phyloP scores from a whole-genome alignment of 1,140 invertebrate genomes.

The Habropoda laboriosa region DNA sequence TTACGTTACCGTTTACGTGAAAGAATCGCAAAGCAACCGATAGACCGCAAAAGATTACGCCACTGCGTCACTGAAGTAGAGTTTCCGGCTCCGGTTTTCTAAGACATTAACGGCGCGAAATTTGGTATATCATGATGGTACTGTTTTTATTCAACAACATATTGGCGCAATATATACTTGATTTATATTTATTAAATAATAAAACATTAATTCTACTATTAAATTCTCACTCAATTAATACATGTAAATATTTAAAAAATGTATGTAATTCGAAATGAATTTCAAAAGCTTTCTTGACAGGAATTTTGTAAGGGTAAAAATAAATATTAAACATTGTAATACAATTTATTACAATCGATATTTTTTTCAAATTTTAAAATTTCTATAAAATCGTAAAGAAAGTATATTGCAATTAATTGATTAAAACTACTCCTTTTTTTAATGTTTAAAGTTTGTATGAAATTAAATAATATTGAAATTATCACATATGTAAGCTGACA shows the following conservation, averaged over 20 bases:
- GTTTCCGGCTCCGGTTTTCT: constrained; percentile 51
- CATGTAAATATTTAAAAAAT: neutral
- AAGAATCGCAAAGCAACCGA: constrained; percentile 60
- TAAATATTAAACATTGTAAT: neutral
- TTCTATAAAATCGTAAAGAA: neutral
- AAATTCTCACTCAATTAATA: neutral
- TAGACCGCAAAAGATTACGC: constrained; percentile 59
- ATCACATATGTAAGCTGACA: neutral
- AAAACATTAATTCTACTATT: neutral
- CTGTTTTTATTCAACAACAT: neutral
- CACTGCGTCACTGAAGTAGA: constrained; percentile 55
- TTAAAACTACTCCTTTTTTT: neutral
- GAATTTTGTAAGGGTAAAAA: neutral
- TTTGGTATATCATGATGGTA: neutral
- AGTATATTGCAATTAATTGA: neutral
- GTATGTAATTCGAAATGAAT: neutral
- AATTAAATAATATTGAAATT: neutral
- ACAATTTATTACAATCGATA: neutral
- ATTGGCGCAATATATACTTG: neutral
- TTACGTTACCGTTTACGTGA: constrained; percentile 61
- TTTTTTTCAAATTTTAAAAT: neutral
- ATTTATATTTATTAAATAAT: neutral
- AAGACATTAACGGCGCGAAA: constrained; percentile 44
- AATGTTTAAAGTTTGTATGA: neutral
- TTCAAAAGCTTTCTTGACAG: neutral